A percentile compares a stretch with the other conserved stretches of the same genome.
Conservation (phyloP, 2,113 vertebrate species). For the Gymnogyps californianus region DNA sequence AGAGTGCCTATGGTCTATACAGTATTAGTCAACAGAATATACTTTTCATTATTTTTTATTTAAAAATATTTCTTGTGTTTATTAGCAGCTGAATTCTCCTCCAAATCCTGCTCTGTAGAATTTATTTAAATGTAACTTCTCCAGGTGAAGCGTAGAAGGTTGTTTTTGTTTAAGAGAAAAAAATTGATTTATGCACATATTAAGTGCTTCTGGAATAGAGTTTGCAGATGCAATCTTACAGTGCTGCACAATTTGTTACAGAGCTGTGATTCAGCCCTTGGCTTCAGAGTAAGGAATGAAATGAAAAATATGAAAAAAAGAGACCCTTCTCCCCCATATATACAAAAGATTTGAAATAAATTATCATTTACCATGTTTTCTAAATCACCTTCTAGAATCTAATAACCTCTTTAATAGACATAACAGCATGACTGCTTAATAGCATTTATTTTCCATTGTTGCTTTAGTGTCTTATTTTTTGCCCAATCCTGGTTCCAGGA, state of each 20-base stretch:
- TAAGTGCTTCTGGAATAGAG: slow-evolving; percentile 10
- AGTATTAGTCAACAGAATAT: background rate
- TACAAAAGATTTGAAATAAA: background rate
- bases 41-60: background rate
- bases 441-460: background rate
- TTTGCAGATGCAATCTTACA: background rate
- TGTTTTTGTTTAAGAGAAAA: background rate
- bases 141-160: background rate
- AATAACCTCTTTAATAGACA: background rate
- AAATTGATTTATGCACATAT: background rate
- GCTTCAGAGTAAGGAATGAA: background rate
- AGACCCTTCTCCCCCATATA: background rate
- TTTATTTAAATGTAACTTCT: background rate
- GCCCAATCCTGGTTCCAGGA: background rate
- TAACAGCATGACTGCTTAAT: background rate
- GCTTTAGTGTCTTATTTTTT: background rate
- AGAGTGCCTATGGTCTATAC: background rate
- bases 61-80: background rate
- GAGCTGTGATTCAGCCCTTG: background rate
- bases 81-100: background rate
- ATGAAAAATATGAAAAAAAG: background rate
- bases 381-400: background rate
- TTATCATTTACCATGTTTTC: background rate
- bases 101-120: background rate
- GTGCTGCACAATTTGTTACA: background rate